A percentile compares a stretch with the other conserved stretches of the same genome.
Evolutionary conservation across 2,888 invertebrate species (phyloP).

Genomic region (Silvanus unidentatus): DNA sequence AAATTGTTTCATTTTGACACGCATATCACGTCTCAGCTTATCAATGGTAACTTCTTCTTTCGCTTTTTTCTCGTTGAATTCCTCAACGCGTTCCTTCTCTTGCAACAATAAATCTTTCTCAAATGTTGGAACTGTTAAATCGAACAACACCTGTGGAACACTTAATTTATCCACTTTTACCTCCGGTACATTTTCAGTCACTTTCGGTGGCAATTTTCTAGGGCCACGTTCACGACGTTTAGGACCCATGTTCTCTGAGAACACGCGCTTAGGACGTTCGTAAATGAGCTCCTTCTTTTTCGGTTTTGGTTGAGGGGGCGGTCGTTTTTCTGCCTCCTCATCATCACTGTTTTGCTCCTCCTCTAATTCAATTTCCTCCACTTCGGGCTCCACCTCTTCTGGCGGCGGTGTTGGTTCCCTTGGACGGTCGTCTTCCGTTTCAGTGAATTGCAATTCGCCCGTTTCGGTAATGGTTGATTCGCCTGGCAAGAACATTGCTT

Average conservation of each 20-base stretch:
- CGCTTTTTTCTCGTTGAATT: conserved; percentile 40
- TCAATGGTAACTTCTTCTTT: conserved; percentile 40
- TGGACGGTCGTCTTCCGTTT: conserved; percentile 46
- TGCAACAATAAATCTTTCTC: conserved; percentile 41
- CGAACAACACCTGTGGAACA: conserved; percentile 26
- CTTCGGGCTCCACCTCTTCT: conserved; percentile 25
- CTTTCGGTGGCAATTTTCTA: conserved; percentile 26
- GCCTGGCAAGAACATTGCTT: conserved; percentile 44
- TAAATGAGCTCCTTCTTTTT: conserved; percentile 37
- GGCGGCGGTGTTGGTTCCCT: conserved; percentile 26
- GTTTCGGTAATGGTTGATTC: conserved; percentile 42
- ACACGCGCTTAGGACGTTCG: conserved; percentile 40
- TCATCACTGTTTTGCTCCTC: conserved; percentile 36
- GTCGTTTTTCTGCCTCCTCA: conserved; percentile 30
- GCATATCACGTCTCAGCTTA: conserved; percentile 38
- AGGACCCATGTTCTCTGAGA: conserved; percentile 37
- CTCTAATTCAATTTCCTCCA: conserved; percentile 26
- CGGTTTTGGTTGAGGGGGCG: conserved; percentile 27
- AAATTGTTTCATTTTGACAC: conserved; percentile 34
- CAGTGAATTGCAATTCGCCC: conserved; percentile 42
- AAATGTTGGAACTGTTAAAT: conserved; percentile 33
- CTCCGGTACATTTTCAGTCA: conserved; percentile 9
- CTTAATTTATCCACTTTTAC: conserved; percentile 9
- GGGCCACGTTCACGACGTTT: conserved; percentile 38
- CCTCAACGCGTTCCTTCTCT: conserved; percentile 40